Evolutionary conservation across 2,888 invertebrate species (phyloP).

Genomic region (Chymomyza amoena): DNA sequence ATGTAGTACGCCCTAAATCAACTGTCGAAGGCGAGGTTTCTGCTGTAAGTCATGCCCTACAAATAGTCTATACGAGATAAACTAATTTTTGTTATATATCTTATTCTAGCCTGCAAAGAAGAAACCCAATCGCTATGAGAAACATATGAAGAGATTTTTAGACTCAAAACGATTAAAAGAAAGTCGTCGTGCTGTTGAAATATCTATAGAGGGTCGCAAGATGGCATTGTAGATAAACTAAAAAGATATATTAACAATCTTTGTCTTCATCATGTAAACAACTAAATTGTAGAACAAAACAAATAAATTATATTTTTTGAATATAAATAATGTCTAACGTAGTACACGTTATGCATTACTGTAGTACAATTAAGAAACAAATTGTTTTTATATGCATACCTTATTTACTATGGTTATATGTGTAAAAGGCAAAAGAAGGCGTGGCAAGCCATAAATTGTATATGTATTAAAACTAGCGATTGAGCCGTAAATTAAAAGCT

Average conservation of each 20-base stretch:
- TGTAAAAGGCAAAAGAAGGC: no score
- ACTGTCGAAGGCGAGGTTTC: conserved; percentile 92
- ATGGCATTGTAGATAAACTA: conserved; percentile 88
- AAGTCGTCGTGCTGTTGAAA: conserved; percentile 91
- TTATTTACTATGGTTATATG: no score
- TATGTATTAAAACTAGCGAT: no score
- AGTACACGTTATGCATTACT: not conserved
- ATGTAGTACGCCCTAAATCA: conserved; percentile 95
- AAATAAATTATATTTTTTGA: conserved; percentile 1
- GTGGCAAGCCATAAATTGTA: no score
- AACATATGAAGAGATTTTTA: conserved; percentile 93
- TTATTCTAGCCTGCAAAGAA: conserved; percentile 86
- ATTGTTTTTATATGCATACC: not conserved
- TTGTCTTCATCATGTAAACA: not conserved
- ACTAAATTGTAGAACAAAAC: not conserved
- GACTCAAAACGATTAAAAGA: conserved; percentile 90
- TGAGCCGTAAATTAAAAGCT: no score
- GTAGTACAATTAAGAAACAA: not conserved
- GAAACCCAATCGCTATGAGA: conserved; percentile 92
- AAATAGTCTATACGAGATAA: not conserved
- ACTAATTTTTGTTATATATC: conserved; percentile 2
- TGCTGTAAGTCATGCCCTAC: conserved; percentile 80
- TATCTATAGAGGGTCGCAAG: conserved; percentile 97
- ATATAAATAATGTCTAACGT: not conserved
- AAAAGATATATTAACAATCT: not conserved